phyloP scores from a whole-genome alignment of 2,888 invertebrate genomes.

The Metalampra italica region DNA sequence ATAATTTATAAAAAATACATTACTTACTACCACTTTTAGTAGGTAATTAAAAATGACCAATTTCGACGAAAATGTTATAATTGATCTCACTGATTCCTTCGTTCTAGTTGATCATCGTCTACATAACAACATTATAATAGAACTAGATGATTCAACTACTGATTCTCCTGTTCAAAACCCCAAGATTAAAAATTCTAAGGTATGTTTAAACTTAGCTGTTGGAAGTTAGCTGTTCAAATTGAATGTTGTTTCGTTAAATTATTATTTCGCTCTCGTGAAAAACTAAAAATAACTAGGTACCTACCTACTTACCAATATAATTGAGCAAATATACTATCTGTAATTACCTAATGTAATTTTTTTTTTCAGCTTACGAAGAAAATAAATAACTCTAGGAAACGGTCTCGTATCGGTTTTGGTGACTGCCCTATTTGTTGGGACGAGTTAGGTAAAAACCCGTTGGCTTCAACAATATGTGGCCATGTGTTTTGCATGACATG shows the following conservation, averaged over 20 bases:
- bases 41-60: not conserved
- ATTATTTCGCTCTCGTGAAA: no score
- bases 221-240: no score
- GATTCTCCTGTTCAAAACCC: not conserved
- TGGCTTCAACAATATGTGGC: constrained; percentile 59
- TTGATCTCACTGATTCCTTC: constrained; percentile 15
- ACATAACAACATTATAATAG: constrained; percentile 29
- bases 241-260: no score
- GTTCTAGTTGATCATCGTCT: constrained; percentile 24
- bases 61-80: not conserved
- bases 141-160: constrained; percentile 22
- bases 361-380: not conserved
- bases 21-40: no score
- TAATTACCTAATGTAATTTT: no score
- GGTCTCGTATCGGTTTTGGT: constrained; percentile 23
- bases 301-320: no score
- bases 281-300: no score
- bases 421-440: constrained; percentile 58
- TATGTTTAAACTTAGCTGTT: not conserved
- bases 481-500: constrained; percentile 54
- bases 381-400: constrained; percentile 2
- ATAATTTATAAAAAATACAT: no score
- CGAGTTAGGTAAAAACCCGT: constrained; percentile 38
- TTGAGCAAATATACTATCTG: no score
- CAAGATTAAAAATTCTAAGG: not conserved